Evolutionary conservation across 2,797 vertebrate species (phyloP).

Genomic region (Acrossocheilus wenchowensis): DNA sequence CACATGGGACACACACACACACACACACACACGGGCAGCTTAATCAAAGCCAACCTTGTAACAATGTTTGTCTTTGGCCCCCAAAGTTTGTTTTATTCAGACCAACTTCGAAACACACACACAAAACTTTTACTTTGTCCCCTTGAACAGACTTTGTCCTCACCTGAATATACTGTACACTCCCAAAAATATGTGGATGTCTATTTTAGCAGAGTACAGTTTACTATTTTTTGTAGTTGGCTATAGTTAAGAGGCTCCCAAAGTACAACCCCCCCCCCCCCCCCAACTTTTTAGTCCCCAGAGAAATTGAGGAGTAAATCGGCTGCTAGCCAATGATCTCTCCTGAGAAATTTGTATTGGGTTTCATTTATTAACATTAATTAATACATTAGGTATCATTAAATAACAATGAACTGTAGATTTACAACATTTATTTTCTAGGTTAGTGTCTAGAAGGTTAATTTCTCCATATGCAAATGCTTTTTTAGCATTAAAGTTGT

Average conservation of each 20-base stretch:
- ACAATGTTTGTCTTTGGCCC: slow-evolving; percentile 19
- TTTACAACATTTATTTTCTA: neutral
- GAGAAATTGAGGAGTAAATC: neutral
- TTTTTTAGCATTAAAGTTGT: neutral
- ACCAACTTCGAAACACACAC: neutral
- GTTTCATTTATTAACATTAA: neutral
- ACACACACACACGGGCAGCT: neutral
- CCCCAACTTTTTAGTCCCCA: neutral
- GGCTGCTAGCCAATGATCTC: neutral
- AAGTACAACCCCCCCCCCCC: neutral
- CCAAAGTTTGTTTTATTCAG: slow-evolving; percentile 9
- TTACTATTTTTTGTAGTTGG: neutral
- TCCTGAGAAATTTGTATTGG: neutral
- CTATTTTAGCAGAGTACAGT: neutral
- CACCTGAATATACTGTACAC: neutral
- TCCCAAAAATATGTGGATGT: neutral
- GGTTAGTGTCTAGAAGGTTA: neutral
- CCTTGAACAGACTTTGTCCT: neutral
- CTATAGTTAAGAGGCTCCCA: neutral
- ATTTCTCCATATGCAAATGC: neutral
- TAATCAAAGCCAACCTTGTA: slow-evolving; percentile 33
- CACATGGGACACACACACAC: neutral
- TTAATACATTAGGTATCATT: neutral
- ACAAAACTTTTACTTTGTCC: neutral
- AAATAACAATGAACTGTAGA: slow-evolving; percentile 1